phyloP scores from a whole-genome alignment of 2,113 vertebrate genomes.

The Rhagologus leucostigma region DNA sequence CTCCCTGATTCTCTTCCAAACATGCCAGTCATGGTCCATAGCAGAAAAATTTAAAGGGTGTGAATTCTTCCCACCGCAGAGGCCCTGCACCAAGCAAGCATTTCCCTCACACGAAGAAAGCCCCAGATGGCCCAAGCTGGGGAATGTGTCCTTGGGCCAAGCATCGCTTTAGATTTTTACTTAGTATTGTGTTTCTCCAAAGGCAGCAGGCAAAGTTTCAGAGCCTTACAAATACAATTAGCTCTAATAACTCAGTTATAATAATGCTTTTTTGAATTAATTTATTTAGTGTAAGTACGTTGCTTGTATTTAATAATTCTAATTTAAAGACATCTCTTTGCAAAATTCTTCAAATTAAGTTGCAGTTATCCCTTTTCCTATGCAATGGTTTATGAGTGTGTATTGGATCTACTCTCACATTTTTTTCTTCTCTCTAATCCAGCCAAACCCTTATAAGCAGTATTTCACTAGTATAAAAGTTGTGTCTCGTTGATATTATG shows the following conservation, averaged over 20 bases:
- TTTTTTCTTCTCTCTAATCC: conserved; percentile 6
- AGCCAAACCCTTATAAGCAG: conserved; percentile 37
- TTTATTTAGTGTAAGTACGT: conserved; percentile 4
- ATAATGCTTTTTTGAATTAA: not conserved
- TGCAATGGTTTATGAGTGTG: conserved; percentile 24
- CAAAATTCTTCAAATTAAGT: conserved; percentile 38
- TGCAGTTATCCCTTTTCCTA: conserved; percentile 16
- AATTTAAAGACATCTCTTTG: conserved; percentile 7
- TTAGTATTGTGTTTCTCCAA: not conserved
- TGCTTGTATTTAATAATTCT: conserved; percentile 27
- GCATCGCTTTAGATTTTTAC: not conserved
- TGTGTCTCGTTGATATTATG: not conserved
- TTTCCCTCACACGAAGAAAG: not conserved
- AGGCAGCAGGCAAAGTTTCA: not conserved
- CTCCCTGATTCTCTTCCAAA: not conserved
- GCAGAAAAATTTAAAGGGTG: not conserved
- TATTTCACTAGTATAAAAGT: conserved; percentile 45
- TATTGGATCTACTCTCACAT: not conserved
- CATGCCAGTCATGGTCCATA: not conserved
- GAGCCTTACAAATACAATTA: not conserved
- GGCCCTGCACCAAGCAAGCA: rapidly evolving
- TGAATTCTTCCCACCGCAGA: not conserved
- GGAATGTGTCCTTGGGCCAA: not conserved
- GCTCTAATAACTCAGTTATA: not conserved
- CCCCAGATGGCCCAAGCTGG: not conserved